phyloP scores from a whole-genome alignment of 1,140 invertebrate genomes.

The Planococcus citri region DNA sequence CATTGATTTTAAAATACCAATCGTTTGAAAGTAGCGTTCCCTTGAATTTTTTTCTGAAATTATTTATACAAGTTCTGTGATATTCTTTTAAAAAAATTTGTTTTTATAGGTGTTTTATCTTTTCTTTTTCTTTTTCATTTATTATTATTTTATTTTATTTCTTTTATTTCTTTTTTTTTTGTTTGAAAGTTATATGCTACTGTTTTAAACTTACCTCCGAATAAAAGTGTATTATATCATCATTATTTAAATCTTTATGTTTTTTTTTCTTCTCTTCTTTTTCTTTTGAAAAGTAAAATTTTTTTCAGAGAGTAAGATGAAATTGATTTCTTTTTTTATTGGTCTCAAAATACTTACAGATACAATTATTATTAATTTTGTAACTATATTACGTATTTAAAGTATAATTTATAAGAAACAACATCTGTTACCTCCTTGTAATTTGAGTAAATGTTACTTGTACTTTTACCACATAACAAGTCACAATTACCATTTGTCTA shows the following conservation, averaged over 20 bases:
- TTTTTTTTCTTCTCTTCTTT: not conserved
- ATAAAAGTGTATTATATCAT: conserved; percentile 13
- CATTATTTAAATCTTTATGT: too few relatives aligned
- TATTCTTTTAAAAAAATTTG: conserved; percentile 17
- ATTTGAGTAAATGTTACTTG: conserved; percentile 19
- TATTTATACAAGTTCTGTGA: conserved; percentile 14
- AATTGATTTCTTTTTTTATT: conserved; percentile 13
- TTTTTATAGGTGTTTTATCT: not conserved
- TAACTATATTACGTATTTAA: conserved; percentile 19
- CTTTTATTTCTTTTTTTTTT: conserved; percentile 15
- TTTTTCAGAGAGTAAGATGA: not conserved
- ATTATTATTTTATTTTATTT: not conserved
- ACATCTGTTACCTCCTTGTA: conserved; percentile 19
- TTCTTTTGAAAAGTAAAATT: not conserved
- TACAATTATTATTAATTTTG: conserved; percentile 18
- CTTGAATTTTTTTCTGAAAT: conserved; percentile 14
- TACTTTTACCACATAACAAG: conserved; percentile 20
- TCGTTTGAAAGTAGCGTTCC: conserved; percentile 12
- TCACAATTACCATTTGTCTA: conserved; percentile 20
- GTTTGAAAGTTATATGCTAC: not conserved
- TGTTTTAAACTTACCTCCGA: conserved; percentile 17
- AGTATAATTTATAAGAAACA: conserved; percentile 12
- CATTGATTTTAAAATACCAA: conserved; percentile 10
- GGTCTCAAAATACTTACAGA: conserved; percentile 20
- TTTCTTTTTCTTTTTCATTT: not conserved